These are phyloP conservation scores for Pseudomyrmex flavicornis DNA, from an alignment of 1,140 invertebrate species.

Conservation along the genomic window DNA sequence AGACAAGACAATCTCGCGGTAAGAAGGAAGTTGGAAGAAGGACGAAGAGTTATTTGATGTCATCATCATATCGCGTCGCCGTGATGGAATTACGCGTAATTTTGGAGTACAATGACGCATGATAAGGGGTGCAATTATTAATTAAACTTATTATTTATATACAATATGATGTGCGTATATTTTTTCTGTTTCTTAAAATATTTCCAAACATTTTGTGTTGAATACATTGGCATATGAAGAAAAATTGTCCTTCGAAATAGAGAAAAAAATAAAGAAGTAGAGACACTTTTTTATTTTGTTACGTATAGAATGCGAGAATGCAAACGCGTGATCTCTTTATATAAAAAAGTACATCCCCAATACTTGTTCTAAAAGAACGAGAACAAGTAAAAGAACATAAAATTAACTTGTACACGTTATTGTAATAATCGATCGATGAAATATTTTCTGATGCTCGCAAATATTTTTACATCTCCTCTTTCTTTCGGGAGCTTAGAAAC, in stretches of 20 bases:
- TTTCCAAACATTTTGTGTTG: too few relatives aligned
- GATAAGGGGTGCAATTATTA: background rate
- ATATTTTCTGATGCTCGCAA: too few relatives aligned
- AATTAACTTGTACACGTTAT: background rate
- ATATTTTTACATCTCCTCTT: too few relatives aligned
- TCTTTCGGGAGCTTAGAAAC: too few relatives aligned
- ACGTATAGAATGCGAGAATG: conserved; percentile 14
- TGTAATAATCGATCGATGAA: too few relatives aligned
- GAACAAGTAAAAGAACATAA: conserved; percentile 2
- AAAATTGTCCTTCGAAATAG: background rate
- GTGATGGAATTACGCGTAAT: background rate
- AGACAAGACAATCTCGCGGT: background rate
- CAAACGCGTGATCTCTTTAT: conserved; percentile 18
- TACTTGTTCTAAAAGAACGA: background rate
- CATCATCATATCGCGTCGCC: background rate
- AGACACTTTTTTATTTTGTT: conserved; percentile 23
- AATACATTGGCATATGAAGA: background rate
- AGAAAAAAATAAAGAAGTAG: background rate
- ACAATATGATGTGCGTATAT: too few relatives aligned
- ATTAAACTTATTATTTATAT: background rate
- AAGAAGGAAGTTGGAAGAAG: conserved; percentile 28
- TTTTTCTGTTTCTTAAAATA: too few relatives aligned
- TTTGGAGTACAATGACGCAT: background rate
- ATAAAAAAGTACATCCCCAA: conserved; percentile 12
- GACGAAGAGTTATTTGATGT: conserved; percentile 7